Base-by-base conservation (phyloP, 1,140 invertebrate species). In the Samia ricini region DNA sequence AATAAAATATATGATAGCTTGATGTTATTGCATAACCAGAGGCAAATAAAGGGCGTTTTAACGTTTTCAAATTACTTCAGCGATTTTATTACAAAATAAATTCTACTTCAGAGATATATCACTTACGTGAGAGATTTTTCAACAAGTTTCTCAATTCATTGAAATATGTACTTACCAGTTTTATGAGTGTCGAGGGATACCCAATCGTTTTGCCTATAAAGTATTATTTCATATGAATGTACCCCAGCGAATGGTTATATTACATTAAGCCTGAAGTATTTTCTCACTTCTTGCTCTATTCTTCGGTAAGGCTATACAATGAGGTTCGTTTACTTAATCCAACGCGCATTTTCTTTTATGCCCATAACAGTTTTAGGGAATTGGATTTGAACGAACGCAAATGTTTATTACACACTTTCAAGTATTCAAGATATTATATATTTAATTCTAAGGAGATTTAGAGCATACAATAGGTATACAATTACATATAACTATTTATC, bases 191-290 rank as follows among this genome's bases (percentile, higher is more conserved):
- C 76, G 21, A 26, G 83, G 72, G 83, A 76, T 58, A 57, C 67
- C 69, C 79, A 73, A 82, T 79, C 81, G 80, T 71, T 86, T 83
- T 83, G 74, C 83, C 79, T 84, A 79, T 79, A 82, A 84, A 86
- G 79, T 82, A 82, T 85, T 85, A 83, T 82, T 83, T 81, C 76
- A 82, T 81, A 77, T 77, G 74, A 77, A 79, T 81, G 78, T 81
- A 71, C 77, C 68, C 55, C 60, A 21, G 74, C 60, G 69, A 61
- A 61, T 78, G 69, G 65, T 63, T 76, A 76, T 64, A 74, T 74
- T 73, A 68, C 64, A 71, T 78, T 71, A 74, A 70, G 67, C 63
- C 64, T n/a, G 52, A 69, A 56, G 62, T 72, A 69, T 65, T 69
- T 71, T 72, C 66, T 71, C 58, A 52, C 50, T 61, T 56, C 42